Percentiles rank a stretch among this genome's conserved stretches.
Conservation (phyloP, 2,797 vertebrate genomes). For the Lutjanus campechanus region DNA sequence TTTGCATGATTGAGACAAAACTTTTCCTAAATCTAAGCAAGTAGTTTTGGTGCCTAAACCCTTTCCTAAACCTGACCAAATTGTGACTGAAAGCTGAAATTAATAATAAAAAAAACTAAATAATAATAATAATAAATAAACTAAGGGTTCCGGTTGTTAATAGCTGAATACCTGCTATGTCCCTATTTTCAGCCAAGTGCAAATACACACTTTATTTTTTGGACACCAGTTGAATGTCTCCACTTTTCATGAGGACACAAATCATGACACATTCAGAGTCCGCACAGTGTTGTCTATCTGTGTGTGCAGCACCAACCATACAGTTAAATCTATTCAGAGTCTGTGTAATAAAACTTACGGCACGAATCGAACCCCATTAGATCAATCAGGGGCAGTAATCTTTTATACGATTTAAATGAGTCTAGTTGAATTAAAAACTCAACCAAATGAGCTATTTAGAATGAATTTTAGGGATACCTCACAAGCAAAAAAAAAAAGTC, state of each 20-base stretch:
- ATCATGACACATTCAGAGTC: neutral
- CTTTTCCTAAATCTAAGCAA: too few species aligned
- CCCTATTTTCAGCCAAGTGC: too few species aligned
- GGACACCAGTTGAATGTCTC: neutral
- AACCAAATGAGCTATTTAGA: conserved; percentile 6
- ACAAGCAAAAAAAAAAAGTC: conserved; percentile 30
- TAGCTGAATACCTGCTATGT: too few species aligned
- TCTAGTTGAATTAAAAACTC: conserved; percentile 2
- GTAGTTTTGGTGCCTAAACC: too few species aligned
- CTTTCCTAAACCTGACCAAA: too few species aligned
- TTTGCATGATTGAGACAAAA: too few species aligned
- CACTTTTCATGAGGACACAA: neutral
- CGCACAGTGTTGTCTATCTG: neutral
- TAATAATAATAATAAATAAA: too few species aligned
- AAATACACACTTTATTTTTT: neutral
- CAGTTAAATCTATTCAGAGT: neutral
- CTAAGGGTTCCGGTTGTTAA: too few species aligned
- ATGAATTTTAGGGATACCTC: conserved; percentile 16
- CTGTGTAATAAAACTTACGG: neutral
- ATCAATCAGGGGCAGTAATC: neutral
- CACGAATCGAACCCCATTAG: neutral
- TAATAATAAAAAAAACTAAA: too few species aligned
- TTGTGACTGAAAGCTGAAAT: too few species aligned
- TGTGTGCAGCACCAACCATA: neutral
- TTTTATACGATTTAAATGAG: neutral